Evolutionary conservation across 1,140 invertebrate genomes (phyloP).

Genomic region (Ceratina calcarata): DNA sequence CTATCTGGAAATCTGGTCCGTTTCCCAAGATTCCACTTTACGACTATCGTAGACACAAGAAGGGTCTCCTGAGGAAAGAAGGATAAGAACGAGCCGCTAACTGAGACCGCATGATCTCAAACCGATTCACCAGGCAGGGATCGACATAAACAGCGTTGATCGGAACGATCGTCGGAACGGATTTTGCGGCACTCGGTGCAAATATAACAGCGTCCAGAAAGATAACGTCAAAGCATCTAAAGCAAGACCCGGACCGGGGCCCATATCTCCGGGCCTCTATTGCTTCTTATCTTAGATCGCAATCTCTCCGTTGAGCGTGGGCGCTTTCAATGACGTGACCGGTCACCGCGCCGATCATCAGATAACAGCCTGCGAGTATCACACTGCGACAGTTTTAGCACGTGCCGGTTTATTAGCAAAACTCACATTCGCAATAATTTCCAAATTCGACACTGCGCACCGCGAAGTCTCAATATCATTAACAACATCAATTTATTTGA

Average conservation of each 20-base stretch:
- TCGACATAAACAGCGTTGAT: constrained; percentile 46
- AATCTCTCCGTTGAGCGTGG: constrained; percentile 56
- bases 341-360: constrained; percentile 68
- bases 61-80: background rate
- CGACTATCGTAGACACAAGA: background rate
- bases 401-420: constrained; percentile 50
- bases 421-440: constrained; percentile 17
- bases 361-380: constrained; percentile 48
- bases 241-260: constrained; percentile 19
- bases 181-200: constrained; percentile 33
- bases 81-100: constrained; percentile 34
- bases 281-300: constrained; percentile 61
- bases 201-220: constrained; percentile 56
- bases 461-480: background rate
- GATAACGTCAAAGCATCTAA: constrained; percentile 55
- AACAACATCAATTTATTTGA: no score
- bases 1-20: background rate
- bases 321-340: constrained; percentile 69
- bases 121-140: constrained; percentile 2
- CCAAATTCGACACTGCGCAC: constrained; percentile 35
- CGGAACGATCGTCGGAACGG: constrained; percentile 38
- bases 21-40: constrained; percentile 11
- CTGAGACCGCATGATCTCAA: constrained; percentile 8
- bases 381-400: constrained; percentile 62
- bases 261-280: constrained; percentile 45